A percentile compares a stretch with the other conserved stretches of the same genome.
phyloP scores from a whole-genome alignment of 2,113 vertebrate genomes.

The Chaetorhynchus papuensis region DNA sequence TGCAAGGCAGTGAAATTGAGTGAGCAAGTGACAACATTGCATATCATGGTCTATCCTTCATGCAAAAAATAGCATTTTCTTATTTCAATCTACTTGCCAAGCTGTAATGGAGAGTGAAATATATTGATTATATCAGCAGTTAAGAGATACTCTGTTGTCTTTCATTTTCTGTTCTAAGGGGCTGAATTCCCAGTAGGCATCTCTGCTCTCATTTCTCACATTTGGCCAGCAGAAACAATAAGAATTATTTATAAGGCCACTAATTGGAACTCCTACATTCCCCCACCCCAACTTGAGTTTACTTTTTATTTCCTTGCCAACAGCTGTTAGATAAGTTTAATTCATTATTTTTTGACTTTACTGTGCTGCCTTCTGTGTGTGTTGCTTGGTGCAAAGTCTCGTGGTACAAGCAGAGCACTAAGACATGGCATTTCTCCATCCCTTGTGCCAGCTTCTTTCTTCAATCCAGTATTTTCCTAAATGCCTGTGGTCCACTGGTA shows the following conservation, averaged over 20 bases:
- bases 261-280: background rate
- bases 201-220: background rate
- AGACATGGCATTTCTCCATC: background rate
- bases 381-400: background rate
- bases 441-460: background rate
- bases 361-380: background rate
- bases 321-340: background rate
- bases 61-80: background rate
- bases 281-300: background rate
- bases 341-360: background rate
- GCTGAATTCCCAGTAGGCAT: background rate
- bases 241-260: background rate
- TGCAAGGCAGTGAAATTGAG: background rate
- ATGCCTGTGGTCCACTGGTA: conserved; percentile 35
- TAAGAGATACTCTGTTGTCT: background rate
- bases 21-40: background rate
- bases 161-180: background rate
- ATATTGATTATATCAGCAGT: background rate
- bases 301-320: background rate
- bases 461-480: background rate
- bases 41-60: background rate
- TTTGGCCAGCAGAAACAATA: background rate
- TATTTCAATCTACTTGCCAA: background rate
- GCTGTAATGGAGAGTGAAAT: background rate
- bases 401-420: background rate